These are phyloP conservation scores for Petrolisthes cinctipes DNA, from an alignment of 2,888 invertebrate species.

Conservation along the genomic window DNA sequence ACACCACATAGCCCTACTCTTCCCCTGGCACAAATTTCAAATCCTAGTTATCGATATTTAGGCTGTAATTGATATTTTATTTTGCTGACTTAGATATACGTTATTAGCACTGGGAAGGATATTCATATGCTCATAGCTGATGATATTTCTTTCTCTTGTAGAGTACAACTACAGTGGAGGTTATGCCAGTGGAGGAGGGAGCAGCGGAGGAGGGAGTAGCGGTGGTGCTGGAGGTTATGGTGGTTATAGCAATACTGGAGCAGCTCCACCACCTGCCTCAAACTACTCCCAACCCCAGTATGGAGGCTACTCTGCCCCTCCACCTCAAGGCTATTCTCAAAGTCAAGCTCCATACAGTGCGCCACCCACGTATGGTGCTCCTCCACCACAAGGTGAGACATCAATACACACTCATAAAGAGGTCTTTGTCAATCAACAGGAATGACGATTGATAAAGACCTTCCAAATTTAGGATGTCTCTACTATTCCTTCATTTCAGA, in stretches of 20 bases:
- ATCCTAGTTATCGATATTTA: too few species aligned
- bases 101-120: too few species aligned
- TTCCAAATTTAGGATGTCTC: too few species aligned
- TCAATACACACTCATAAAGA: background rate
- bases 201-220: conserved; percentile 39
- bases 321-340: conserved; percentile 55
- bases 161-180: conserved; percentile 57
- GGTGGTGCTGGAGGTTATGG: conserved; percentile 43
- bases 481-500: too few species aligned
- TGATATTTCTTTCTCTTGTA: conserved; percentile 14
- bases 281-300: conserved; percentile 54
- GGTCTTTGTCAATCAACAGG: too few species aligned
- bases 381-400: conserved; percentile 49
- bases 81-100: too few species aligned
- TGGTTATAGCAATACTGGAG: conserved; percentile 42
- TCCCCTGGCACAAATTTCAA: too few species aligned
- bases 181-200: conserved; percentile 46
- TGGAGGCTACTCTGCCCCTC: conserved; percentile 60
- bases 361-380: conserved; percentile 48
- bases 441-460: too few species aligned
- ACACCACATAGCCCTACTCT: too few species aligned
- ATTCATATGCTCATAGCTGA: too few species aligned
- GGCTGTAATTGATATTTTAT: too few species aligned
- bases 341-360: conserved; percentile 49
- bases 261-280: conserved; percentile 52